Evolutionary conservation across 1,140 invertebrate genomes (phyloP).

Genomic region (Eriosoma lanigerum): DNA sequence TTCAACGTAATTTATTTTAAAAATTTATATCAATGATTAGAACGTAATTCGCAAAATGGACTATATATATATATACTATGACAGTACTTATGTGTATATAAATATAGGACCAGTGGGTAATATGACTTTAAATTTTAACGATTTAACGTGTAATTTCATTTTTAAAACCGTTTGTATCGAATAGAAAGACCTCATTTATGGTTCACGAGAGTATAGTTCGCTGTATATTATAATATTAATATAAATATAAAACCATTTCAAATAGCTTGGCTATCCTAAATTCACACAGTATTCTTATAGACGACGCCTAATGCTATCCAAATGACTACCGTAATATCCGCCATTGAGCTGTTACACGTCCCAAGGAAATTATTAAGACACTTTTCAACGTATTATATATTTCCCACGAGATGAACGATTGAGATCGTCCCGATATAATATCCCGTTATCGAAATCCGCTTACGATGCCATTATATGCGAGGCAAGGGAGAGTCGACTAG

Average conservation of each 20-base stretch:
- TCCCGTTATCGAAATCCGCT: conserved; percentile 41
- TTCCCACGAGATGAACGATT: conserved; percentile 10
- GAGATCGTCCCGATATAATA: neutral
- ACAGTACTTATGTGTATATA: neutral
- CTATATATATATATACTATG: neutral
- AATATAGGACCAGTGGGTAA: neutral
- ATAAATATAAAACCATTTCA: conserved; percentile 31
- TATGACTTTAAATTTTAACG: conserved; percentile 9
- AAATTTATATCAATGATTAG: neutral
- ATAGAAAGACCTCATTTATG: neutral
- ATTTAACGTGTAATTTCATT: conserved; percentile 8
- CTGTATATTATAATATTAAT: neutral
- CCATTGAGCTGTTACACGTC: conserved; percentile 26
- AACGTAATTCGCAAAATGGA: neutral
- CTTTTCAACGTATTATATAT: conserved; percentile 47
- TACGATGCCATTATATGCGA: conserved; percentile 18
- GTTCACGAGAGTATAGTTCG: neutral
- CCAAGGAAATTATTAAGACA: conserved; percentile 45
- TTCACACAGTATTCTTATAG: neutral
- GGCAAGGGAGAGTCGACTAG: neutral
- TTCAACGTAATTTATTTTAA: neutral
- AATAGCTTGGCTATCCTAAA: conserved; percentile 1
- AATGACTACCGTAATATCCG: conserved; percentile 1
- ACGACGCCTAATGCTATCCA: conserved; percentile 30
- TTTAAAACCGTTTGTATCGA: conserved; percentile 6